Base-by-base conservation (phyloP, 1,140 invertebrate genomes). In the Diplogasteroides magnus region DNA sequence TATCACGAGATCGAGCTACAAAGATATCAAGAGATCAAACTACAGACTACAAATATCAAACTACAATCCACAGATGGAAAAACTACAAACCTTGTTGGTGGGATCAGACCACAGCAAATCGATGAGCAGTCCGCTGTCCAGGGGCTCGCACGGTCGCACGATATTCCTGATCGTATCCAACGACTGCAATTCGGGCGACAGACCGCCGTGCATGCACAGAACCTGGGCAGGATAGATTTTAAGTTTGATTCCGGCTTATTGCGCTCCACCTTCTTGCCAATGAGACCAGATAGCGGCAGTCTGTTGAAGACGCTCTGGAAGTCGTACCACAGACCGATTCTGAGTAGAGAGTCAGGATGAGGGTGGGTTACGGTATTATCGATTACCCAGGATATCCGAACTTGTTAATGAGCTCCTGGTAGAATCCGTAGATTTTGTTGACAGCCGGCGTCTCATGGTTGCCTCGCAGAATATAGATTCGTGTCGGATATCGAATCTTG, bases 401-500 rank as follows among this genome's bases (percentile, higher is more conserved):
- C 37, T 48, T 48, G 6, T 48, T 48, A 48, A 48, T 6, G 37
- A 48, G 37, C 37, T 48, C 37, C 6, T 6, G 6, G 6, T 48
- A 48, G 37, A 11, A 48, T 6, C 37, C 37, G 37, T 48, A 19
- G 37, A 48, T 48, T 19, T 48, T 48, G 37, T 48, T 48, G 6
- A 48, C 37, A 19, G 37, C 37, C 6, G 37, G 19, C 6, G 37
- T 48, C 37, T 48, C 37, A 19, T 48, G 37, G 37, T 48, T 48
- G 37, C 37, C 37, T 48, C 37, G 80, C 37, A 89, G 82, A 6
- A 89, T 78, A 79, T 87, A 88, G 78, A 89, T 88, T 78, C 88
- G 87, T 76, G 89, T 87, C 32, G 86, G 86, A 78, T 88, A 87
- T 74, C 85, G 72, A 26, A 74, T 61, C 55, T 72, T 71, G 28